Percentiles rank a stretch among this genome's conserved stretches.
These are phyloP conservation scores for Chunga burmeisteri DNA, from an alignment of 2,113 vertebrate genomes.

Conservation along the genomic window DNA sequence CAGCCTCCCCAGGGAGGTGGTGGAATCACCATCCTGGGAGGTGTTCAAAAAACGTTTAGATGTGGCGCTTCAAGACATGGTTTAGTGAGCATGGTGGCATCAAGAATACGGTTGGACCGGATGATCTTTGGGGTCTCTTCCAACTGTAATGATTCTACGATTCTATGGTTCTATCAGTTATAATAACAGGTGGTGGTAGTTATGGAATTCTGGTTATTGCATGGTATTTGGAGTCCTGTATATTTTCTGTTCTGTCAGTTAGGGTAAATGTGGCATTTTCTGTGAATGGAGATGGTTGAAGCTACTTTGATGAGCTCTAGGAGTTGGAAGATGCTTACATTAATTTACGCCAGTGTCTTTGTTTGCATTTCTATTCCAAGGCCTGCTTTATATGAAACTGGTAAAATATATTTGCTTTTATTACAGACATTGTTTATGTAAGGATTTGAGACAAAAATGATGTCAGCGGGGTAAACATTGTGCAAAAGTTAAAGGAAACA, in stretches of 20 bases:
- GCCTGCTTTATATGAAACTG: slow-evolving; percentile 2
- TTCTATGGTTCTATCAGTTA: background rate
- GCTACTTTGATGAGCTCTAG: background rate
- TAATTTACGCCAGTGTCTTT: slow-evolving; percentile 20
- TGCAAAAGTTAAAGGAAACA: slow-evolving; percentile 52
- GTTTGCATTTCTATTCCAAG: slow-evolving; percentile 17
- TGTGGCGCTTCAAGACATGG: too few species aligned
- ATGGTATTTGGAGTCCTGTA: slow-evolving; percentile 44
- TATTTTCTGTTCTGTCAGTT: slow-evolving; percentile 44
- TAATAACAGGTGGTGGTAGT: slow-evolving; percentile 11
- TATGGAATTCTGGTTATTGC: background rate
- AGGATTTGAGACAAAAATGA: slow-evolving; percentile 52
- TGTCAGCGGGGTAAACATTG: slow-evolving; percentile 61
- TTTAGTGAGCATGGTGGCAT: too few species aligned
- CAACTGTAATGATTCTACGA: too few species aligned
- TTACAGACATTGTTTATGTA: slow-evolving; percentile 57
- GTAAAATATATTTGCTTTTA: slow-evolving; percentile 64
- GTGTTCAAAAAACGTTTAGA: too few species aligned
- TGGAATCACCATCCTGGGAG: too few species aligned
- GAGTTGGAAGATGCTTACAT: background rate
- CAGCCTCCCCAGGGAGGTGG: too few species aligned
- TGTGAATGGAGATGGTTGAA: background rate
- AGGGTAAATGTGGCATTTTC: slow-evolving; percentile 17
- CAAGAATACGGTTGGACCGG: too few species aligned
- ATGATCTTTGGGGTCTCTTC: too few species aligned